phyloP scores from a whole-genome alignment of 2,113 vertebrate species.

The Dicaeum eximium region DNA sequence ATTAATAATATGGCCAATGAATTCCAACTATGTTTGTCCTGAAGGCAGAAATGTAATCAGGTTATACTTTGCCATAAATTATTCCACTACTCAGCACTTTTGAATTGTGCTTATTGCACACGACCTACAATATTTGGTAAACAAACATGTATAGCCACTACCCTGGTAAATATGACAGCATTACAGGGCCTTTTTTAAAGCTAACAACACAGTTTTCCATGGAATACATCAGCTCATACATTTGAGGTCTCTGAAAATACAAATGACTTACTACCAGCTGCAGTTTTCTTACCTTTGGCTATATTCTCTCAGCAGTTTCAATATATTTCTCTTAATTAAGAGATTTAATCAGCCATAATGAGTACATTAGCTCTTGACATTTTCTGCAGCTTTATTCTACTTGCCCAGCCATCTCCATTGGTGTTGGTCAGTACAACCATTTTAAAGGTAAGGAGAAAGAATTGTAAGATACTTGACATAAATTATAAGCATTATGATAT shows the following conservation, averaged over 20 bases:
- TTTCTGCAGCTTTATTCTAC: background rate
- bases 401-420: background rate
- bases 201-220: background rate
- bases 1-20: conserved; percentile 46
- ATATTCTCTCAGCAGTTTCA: background rate
- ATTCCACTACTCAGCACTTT: conserved; percentile 51
- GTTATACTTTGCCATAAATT: conserved; percentile 47
- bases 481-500: background rate
- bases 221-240: background rate
- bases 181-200: background rate
- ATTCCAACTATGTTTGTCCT: conserved; percentile 37
- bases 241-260: background rate
- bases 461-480: background rate
- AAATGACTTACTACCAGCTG: background rate
- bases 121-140: conserved; percentile 41
- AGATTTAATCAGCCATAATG: background rate
- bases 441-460: background rate
- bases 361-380: background rate
- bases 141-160: background rate
- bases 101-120: background rate
- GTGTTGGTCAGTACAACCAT: background rate
- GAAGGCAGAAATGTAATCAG: conserved; percentile 56
- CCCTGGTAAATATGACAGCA: background rate
- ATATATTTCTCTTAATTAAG: background rate
- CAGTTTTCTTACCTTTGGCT: background rate